phyloP scores from a whole-genome alignment of 2,888 invertebrate genomes.

The Xestobium rufovillosum region DNA sequence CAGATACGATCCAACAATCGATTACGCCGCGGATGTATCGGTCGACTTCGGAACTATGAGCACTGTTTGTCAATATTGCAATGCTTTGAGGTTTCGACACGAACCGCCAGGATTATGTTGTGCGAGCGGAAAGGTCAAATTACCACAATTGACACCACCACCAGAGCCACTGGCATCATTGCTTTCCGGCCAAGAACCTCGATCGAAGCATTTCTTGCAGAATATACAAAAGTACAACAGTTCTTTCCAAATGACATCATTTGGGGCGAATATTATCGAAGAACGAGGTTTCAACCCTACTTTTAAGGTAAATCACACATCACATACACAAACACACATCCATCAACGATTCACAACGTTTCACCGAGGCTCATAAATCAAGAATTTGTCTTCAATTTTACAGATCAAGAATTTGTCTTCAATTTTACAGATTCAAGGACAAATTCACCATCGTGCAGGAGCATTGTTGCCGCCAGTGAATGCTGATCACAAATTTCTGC shows the following conservation, averaged over 20 bases:
- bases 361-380: constrained; percentile 27
- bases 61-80: no score
- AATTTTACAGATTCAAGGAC: constrained; percentile 23
- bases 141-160: constrained; percentile 33
- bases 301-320: no score
- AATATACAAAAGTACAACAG: constrained; percentile 7
- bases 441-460: constrained; percentile 23
- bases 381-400: no score
- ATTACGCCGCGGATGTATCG: no score
- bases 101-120: constrained; percentile 42
- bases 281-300: neutral
- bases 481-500: constrained; percentile 21
- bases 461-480: constrained; percentile 18
- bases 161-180: constrained; percentile 32
- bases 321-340: no score
- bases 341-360: no score
- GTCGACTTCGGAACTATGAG: no score
- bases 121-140: constrained; percentile 31
- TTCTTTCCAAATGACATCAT: constrained; percentile 8
- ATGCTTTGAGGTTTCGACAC: no score
- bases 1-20: no score
- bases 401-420: no score
- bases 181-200: constrained; percentile 33
- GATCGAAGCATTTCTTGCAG: constrained; percentile 9
- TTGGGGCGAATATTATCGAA: constrained; percentile 1